Conservation (phyloP, 2,888 invertebrate species). For the Torymus auratus region DNA sequence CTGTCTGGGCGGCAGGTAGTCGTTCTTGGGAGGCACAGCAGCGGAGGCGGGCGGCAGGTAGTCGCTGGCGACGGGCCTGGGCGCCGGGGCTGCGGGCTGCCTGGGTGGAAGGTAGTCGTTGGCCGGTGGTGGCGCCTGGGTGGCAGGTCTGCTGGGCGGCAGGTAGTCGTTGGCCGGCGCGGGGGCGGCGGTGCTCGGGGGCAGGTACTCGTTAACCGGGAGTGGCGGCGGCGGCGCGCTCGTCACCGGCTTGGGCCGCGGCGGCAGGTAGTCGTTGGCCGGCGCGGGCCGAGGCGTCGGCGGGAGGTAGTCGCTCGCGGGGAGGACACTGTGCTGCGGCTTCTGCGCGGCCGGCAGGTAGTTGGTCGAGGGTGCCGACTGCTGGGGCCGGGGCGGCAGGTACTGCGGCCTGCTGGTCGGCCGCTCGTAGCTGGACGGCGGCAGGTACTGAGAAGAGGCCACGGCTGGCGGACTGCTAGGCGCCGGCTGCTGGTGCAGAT, state of each 20-base stretch:
- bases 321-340: slow-evolving; percentile 45
- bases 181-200: background rate
- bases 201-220: slow-evolving; percentile 30
- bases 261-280: slow-evolving; percentile 60
- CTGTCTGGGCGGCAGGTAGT: slow-evolving; percentile 38
- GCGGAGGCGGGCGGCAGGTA: slow-evolving; percentile 22
- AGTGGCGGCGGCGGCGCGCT: slow-evolving; percentile 40
- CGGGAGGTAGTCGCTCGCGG: slow-evolving; percentile 36
- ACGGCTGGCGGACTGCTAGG: background rate
- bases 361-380: slow-evolving; percentile 69
- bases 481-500: background rate
- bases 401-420: slow-evolving; percentile 50
- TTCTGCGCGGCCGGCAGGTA: slow-evolving; percentile 75
- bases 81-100: background rate
- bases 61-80: background rate
- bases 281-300: slow-evolving; percentile 34
- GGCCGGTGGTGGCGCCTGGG: background rate
- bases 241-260: slow-evolving; percentile 14
- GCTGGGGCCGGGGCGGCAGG: slow-evolving; percentile 55
- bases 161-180: slow-evolving; percentile 10
- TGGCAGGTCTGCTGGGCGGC: background rate
- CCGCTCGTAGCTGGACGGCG: slow-evolving; percentile 51
- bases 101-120: slow-evolving; percentile 28
- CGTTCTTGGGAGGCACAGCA: slow-evolving; percentile 1
- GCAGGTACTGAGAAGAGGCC: slow-evolving; percentile 56